Conservation (phyloP, 1,140 invertebrate species). For the Zaprionus tsacasi region DNA sequence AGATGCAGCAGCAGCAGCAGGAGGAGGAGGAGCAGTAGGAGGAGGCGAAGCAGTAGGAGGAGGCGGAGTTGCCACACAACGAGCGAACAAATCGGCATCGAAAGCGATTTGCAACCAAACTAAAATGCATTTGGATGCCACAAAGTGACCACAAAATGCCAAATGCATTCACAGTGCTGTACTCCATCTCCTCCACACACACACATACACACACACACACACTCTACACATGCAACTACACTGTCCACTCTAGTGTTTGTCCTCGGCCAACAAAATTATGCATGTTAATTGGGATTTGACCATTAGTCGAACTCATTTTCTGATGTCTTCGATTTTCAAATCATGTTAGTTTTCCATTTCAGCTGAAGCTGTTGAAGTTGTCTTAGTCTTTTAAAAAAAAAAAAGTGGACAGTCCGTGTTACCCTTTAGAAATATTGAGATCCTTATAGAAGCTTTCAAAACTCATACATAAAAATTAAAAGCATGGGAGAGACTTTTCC, state of each 20-base stretch:
- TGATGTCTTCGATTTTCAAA: background rate
- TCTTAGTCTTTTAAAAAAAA: no score
- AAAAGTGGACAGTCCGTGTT: no score
- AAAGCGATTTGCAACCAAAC: constrained; percentile 57
- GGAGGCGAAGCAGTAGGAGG: background rate
- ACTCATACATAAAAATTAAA: no score
- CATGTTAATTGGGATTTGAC: constrained; percentile 23
- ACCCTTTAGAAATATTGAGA: no score
- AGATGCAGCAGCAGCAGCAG: background rate
- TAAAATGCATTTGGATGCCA: constrained; percentile 56
- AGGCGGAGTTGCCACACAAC: constrained; percentile 3
- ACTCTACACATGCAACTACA: background rate
- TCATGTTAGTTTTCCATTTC: constrained; percentile 9
- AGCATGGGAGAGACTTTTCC: no score
- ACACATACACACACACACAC: background rate
- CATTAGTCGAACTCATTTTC: constrained; percentile 15
- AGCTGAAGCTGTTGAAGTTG: no score
- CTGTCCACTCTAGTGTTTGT: background rate
- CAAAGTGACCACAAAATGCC: constrained; percentile 71
- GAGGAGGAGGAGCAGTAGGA: background rate
- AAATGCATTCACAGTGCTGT: constrained; percentile 51
- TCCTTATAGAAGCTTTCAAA: no score
- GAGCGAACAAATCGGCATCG: constrained; percentile 18
- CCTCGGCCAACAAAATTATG: constrained; percentile 12
- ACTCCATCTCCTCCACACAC: background rate